A percentile compares a stretch with the other conserved stretches of the same genome.
Evolutionary conservation across 1,140 invertebrate species (phyloP).

Genomic region (Drosophila murphyi): DNA sequence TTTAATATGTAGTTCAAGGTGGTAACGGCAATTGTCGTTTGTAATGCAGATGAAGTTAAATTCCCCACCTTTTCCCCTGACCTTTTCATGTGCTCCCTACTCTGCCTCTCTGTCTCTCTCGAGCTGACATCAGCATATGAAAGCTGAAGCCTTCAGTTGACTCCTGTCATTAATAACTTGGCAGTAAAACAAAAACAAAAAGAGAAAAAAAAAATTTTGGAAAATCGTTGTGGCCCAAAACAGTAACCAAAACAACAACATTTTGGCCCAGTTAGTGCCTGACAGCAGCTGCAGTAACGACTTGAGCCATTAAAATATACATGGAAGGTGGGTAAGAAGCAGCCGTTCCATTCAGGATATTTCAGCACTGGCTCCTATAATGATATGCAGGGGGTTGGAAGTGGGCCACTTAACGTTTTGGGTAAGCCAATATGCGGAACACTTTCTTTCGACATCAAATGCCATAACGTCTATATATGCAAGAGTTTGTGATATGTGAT

Average conservation of each 20-base stretch:
- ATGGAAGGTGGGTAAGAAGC: slow-evolving; percentile 15
- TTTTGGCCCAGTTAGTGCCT: slow-evolving; percentile 46
- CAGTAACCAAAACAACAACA: not conserved
- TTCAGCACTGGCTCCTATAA: slow-evolving; percentile 32
- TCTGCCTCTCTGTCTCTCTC: not conserved
- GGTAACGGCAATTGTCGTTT: slow-evolving; percentile 45
- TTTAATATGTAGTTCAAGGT: slow-evolving; percentile 55
- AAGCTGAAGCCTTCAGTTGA: slow-evolving; percentile 58
- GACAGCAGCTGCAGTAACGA: slow-evolving; percentile 77
- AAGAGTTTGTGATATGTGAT: slow-evolving; percentile 44
- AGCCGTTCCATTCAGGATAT: slow-evolving; percentile 23
- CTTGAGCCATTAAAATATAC: slow-evolving; percentile 77
- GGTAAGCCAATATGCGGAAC: slow-evolving; percentile 72
- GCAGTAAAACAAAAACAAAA: slow-evolving; percentile 47
- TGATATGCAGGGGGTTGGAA: slow-evolving; percentile 66
- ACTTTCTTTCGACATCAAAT: slow-evolving; percentile 59
- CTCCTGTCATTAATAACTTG: slow-evolving; percentile 78
- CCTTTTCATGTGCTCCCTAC: not conserved
- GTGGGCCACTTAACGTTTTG: slow-evolving; percentile 54
- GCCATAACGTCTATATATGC: slow-evolving; percentile 57
- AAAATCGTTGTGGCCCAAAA: slow-evolving; percentile 25
- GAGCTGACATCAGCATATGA: slow-evolving; percentile 63
- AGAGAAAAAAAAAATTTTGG: slow-evolving; percentile 20
- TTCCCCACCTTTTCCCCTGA: not conserved
- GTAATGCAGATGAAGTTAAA: slow-evolving; percentile 63